These are phyloP conservation scores for Chymomyza procnemis DNA, from an alignment of 2,888 invertebrate species.

Conservation along the genomic window DNA sequence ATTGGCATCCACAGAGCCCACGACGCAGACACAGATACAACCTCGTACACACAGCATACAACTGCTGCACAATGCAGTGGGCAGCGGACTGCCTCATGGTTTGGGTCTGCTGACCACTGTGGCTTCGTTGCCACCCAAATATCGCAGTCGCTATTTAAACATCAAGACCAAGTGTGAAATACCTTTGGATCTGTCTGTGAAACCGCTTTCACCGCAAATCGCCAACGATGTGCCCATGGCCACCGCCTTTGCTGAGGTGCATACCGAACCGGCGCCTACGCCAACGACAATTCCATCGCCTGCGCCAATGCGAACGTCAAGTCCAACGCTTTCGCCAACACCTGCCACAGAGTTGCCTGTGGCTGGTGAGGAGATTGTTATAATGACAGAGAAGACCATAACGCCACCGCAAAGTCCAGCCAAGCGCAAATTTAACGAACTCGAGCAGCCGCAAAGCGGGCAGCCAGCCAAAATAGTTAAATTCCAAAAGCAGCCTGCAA, in stretches of 20 bases:
- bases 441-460: slow-evolving; percentile 29
- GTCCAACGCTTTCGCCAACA: not conserved
- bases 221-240: slow-evolving; percentile 67
- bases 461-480: slow-evolving; percentile 67
- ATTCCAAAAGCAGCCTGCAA: slow-evolving; percentile 13
- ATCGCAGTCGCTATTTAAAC: slow-evolving; percentile 78
- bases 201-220: slow-evolving; percentile 75
- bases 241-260: slow-evolving; percentile 67
- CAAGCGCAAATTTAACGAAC: slow-evolving; percentile 50
- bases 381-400: slow-evolving; percentile 77
- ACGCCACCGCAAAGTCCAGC: slow-evolving; percentile 88
- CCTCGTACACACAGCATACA: slow-evolving; percentile 64
- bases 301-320: not conserved
- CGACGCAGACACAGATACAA: slow-evolving; percentile 31
- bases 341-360: slow-evolving; percentile 21
- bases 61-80: slow-evolving; percentile 62
- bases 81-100: slow-evolving; percentile 71
- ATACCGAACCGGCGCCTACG: slow-evolving; percentile 43
- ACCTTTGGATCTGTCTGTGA: slow-evolving; percentile 88
- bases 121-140: slow-evolving; percentile 77
- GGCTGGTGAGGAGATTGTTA: slow-evolving; percentile 45
- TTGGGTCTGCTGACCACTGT: slow-evolving; percentile 78
- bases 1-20: slow-evolving; percentile 26
- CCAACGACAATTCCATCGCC: slow-evolving; percentile 3
- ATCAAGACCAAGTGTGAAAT: slow-evolving; percentile 76